phyloP scores from a whole-genome alignment of 2,888 invertebrate genomes.

The Blastobasis lacticolella region DNA sequence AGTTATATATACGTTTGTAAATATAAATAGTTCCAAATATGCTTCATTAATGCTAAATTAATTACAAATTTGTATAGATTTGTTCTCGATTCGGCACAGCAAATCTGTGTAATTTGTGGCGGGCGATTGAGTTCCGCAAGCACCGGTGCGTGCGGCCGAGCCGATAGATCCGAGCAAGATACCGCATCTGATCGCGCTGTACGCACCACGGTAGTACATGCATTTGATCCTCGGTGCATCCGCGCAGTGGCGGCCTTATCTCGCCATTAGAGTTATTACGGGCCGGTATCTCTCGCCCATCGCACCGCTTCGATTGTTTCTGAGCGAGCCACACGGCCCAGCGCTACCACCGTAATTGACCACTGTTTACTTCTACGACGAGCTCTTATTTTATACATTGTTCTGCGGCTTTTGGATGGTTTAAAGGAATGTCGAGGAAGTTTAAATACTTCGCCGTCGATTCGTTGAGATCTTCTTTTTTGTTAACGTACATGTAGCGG shows the following conservation, averaged over 20 bases:
- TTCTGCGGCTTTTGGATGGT: conserved; percentile 41
- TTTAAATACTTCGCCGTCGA: too few relatives aligned
- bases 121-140: conserved; percentile 13
- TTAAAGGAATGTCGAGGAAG: conserved; percentile 13
- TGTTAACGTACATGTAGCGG: too few relatives aligned
- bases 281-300: conserved; percentile 67
- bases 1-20: too few relatives aligned
- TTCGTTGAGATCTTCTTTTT: too few relatives aligned
- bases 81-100: too few relatives aligned
- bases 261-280: conserved; percentile 72
- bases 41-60: too few relatives aligned
- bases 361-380: conserved; percentile 67
- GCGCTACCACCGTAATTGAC: conserved; percentile 68
- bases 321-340: conserved; percentile 59
- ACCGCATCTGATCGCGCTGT: conserved; percentile 46
- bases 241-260: conserved; percentile 63
- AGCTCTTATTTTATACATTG: conserved; percentile 60
- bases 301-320: conserved; percentile 73
- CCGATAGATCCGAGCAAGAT: conserved; percentile 25
- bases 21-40: too few relatives aligned
- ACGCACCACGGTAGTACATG: conserved; percentile 30
- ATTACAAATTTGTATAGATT: too few relatives aligned
- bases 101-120: too few relatives aligned
- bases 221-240: conserved; percentile 43
- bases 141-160: conserved; percentile 13